Conservation (phyloP, 2,113 vertebrate species). For the Oncorhynchus nerka region DNA sequence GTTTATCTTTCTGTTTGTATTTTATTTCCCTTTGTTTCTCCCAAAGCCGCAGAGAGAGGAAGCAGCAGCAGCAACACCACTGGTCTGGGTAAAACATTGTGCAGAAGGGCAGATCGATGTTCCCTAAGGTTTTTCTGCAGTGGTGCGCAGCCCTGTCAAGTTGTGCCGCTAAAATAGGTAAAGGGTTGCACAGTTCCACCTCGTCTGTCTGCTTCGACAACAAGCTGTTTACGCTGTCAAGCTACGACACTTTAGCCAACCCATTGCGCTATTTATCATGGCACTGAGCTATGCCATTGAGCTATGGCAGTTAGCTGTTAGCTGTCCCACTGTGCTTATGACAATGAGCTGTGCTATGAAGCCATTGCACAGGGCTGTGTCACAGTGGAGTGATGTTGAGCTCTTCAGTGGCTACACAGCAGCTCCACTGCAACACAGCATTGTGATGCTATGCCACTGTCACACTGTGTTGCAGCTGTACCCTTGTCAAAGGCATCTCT, state of each 20-base stretch:
- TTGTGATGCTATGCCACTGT: slow-evolving; percentile 28
- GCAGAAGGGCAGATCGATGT: slow-evolving; percentile 66
- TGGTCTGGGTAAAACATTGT: slow-evolving; percentile 59
- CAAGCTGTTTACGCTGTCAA: slow-evolving; percentile 24
- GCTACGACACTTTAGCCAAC: slow-evolving; percentile 20
- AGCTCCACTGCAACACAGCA: slow-evolving; percentile 26
- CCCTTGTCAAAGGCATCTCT: slow-evolving; percentile 32
- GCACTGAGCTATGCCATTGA: slow-evolving; percentile 21
- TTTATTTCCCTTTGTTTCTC: slow-evolving; percentile 48
- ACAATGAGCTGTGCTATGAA: slow-evolving; percentile 9
- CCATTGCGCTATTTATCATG: background rate
- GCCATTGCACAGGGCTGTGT: slow-evolving; percentile 23
- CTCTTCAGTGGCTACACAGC: slow-evolving; percentile 15
- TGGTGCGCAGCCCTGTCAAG: slow-evolving; percentile 69
- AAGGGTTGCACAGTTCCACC: slow-evolving; percentile 42
- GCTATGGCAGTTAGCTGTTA: slow-evolving; percentile 17
- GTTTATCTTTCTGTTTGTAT: slow-evolving; percentile 50
- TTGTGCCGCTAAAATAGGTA: slow-evolving; percentile 72
- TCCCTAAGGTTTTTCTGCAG: slow-evolving; percentile 77
- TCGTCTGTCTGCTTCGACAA: slow-evolving; percentile 61
- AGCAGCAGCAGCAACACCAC: slow-evolving; percentile 30
- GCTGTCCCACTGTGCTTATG: slow-evolving; percentile 1
- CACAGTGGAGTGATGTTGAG: slow-evolving; percentile 28
- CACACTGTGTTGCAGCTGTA: slow-evolving; percentile 51
- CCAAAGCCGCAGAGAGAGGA: slow-evolving; percentile 51